These are phyloP conservation scores for Campylomormyrus tamandua DNA, from an alignment of 2,113 vertebrate species.

Conservation along the genomic window DNA sequence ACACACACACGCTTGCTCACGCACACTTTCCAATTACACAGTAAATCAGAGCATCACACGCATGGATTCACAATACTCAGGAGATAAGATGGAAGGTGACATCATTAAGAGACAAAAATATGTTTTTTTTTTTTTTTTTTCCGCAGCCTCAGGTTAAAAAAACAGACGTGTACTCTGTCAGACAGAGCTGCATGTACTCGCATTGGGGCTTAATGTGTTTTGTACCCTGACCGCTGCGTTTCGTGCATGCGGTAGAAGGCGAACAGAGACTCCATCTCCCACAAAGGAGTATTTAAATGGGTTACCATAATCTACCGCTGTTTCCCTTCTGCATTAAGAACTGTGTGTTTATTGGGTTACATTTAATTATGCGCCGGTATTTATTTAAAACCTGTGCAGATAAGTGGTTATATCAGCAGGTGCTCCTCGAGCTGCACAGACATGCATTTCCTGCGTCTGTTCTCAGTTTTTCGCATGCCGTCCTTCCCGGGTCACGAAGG, in stretches of 20 bases:
- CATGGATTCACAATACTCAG: slow-evolving; percentile 12
- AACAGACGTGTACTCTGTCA: neutral
- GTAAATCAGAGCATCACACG: slow-evolving; percentile 14
- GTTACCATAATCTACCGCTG: neutral
- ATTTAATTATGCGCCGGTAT: neutral
- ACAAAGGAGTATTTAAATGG: neutral
- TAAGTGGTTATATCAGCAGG: neutral
- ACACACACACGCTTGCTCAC: neutral
- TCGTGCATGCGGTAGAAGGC: neutral
- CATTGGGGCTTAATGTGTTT: neutral
- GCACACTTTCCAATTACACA: slow-evolving; percentile 14
- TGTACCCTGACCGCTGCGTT: neutral
- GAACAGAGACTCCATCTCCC: neutral
- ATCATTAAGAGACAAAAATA: neutral
- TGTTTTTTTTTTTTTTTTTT: neutral
- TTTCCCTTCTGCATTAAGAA: neutral
- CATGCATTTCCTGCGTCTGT: neutral
- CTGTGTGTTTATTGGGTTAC: neutral
- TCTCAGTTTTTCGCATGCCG: neutral
- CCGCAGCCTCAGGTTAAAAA: neutral
- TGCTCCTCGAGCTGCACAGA: neutral
- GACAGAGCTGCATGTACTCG: neutral
- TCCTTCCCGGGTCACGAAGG: neutral
- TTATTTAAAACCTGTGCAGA: neutral
- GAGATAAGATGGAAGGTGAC: neutral